Conservation (phyloP, 1,140 invertebrate species). For the Cherax quadricarinatus region DNA sequence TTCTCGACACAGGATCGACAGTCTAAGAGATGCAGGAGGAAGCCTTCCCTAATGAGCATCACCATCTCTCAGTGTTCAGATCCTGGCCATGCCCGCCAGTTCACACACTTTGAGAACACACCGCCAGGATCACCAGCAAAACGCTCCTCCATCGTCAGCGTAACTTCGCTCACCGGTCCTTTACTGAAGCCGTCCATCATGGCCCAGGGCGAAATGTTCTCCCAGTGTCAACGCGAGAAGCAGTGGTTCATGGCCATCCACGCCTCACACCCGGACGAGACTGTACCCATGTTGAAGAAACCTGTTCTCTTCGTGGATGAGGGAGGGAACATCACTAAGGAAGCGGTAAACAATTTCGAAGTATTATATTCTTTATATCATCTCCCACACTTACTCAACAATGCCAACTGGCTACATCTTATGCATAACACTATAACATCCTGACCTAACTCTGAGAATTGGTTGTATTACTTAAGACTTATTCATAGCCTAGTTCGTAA, state of each 20-base stretch:
- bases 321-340: conserved; percentile 48
- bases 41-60: conserved; percentile 53
- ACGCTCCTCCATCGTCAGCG: conserved; percentile 31
- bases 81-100: background rate
- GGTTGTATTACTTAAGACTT: no score
- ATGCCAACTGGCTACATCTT: no score
- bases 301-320: conserved; percentile 51
- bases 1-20: conserved; percentile 23
- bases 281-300: conserved; percentile 45
- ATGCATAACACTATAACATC: no score
- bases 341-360: conserved; percentile 29
- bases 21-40: conserved; percentile 41
- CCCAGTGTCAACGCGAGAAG: conserved; percentile 37
- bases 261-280: conserved; percentile 58
- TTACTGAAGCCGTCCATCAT: conserved; percentile 61
- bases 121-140: background rate
- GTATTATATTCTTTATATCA: no score
- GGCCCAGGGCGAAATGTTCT: conserved; percentile 60
- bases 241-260: conserved; percentile 67
- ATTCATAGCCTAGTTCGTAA: no score
- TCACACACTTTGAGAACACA: conserved; percentile 48
- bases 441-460: no score
- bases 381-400: no score
- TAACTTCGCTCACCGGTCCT: background rate
- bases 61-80: conserved; percentile 48